Percentiles rank a stretch among this genome's conserved stretches.
These are phyloP conservation scores for Bilobella aurantiaca DNA, from an alignment of 1,140 invertebrate species.

Conservation along the genomic window DNA sequence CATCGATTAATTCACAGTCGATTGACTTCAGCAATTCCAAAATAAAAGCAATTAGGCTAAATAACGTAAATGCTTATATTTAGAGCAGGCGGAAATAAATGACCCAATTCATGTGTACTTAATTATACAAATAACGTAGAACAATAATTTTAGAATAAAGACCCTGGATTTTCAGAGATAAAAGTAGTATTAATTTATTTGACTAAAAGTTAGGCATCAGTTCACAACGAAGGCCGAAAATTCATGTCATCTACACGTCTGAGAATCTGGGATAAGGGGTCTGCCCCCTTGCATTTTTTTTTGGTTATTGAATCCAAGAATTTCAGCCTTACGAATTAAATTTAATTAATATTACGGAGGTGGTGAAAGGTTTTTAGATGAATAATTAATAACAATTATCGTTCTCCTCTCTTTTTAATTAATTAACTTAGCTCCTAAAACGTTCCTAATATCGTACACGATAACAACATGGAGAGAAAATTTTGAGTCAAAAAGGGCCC, in stretches of 20 bases:
- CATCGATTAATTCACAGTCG: too few species aligned
- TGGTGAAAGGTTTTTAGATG: too few species aligned
- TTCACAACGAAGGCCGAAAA: constrained; percentile 25
- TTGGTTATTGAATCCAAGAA: neutral
- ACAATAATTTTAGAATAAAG: neutral
- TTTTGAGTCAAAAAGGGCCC: neutral
- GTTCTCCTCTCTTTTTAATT: neutral
- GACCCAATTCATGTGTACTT: too few species aligned
- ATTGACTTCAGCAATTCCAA: too few species aligned
- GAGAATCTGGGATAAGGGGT: neutral
- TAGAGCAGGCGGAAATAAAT: too few species aligned
- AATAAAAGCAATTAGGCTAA: too few species aligned
- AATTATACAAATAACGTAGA: too few species aligned
- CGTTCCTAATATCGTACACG: neutral
- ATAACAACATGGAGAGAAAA: constrained; percentile 6
- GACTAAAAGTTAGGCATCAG: constrained; percentile 19
- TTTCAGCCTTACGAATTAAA: neutral
- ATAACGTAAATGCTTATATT: too few species aligned
- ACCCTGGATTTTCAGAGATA: neutral
- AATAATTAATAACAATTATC: neutral
- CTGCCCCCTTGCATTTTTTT: neutral
- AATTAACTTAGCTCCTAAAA: too few species aligned
- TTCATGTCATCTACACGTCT: constrained; percentile 18
- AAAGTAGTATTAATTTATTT: neutral
- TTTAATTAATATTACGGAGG: too few species aligned